phyloP scores from a whole-genome alignment of 2,797 vertebrate species.

The Gymnothorax reevesii region DNA sequence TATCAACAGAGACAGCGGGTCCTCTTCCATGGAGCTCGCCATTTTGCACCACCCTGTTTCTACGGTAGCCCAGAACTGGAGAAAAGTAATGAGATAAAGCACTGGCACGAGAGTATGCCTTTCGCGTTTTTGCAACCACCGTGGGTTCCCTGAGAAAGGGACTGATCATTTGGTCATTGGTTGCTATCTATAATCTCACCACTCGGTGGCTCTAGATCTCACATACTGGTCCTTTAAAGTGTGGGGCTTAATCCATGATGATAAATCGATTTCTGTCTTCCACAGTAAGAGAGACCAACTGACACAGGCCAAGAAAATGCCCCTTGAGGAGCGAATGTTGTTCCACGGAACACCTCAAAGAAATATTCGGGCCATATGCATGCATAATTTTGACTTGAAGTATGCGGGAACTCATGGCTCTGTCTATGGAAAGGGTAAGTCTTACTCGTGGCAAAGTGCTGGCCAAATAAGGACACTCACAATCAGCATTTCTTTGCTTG shows the following conservation, averaged over 20 bases:
- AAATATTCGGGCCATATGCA: constrained; percentile 82
- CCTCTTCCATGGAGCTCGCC: too few relatives aligned
- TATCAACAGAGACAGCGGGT: too few relatives aligned
- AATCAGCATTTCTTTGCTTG: not conserved
- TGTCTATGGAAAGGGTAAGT: constrained; percentile 77
- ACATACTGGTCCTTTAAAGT: too few relatives aligned
- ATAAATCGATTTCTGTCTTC: constrained; percentile 16
- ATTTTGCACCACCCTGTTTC: too few relatives aligned
- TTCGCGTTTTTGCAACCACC: too few relatives aligned
- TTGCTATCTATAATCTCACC: too few relatives aligned
- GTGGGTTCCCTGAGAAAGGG: too few relatives aligned
- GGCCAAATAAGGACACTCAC: not conserved
- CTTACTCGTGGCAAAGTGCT: not conserved
- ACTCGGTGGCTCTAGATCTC: too few relatives aligned
- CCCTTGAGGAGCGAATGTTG: constrained; percentile 76
- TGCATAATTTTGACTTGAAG: constrained; percentile 85
- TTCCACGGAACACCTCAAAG: constrained; percentile 82
- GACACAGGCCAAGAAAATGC: constrained; percentile 73
- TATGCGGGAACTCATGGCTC: constrained; percentile 68
- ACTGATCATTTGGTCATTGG: too few relatives aligned
- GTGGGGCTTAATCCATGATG: not conserved
- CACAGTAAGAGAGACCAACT: constrained; percentile 83
- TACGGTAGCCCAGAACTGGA: too few relatives aligned
- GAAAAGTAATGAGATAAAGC: too few relatives aligned
- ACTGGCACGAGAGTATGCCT: too few relatives aligned